Evolutionary conservation across 30 jellyfish, hydroid and myxozoan species (phyloP), one percentile per base, ranked within the genome.

Genomic region (Calvadosia cruxmelitensis): DNA sequence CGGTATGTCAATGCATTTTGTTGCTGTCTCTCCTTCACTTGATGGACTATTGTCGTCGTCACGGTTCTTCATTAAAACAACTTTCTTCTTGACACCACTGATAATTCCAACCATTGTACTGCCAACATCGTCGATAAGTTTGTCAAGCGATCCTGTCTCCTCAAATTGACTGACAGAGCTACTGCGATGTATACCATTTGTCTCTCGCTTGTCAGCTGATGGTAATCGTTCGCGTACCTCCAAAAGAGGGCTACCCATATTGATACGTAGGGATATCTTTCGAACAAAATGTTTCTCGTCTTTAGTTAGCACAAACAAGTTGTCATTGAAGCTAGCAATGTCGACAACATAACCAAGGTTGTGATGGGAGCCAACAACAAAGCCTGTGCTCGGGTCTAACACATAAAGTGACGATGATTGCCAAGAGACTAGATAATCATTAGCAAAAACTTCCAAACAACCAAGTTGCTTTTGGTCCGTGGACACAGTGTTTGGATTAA

Each of bases 381-480:
- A 68, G 51, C 99, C 99, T 66, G 78, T 66, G 27, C 57, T 72
- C 0, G 99, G 99, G 34, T 91, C 99, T 3, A 91, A 52, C 12
- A 82, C 94, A 94, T 94, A 91, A 27, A 91, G 69, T 52, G 93
- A 82, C 25, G 99, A 75, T 10, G 95, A 93, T 73, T 91, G 99
- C 94, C 94, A 91, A 0, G 99, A 71, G 3, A 82, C 77, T 26
- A 91, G 66, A 66, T 36, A 91, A 50, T 76, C 62, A 24, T 68
- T 82, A 12, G 78, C 69, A 23, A 82, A 84, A 2, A 74, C 88
- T 13, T 63, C 51, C 1, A 91, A 48, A 2, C 93, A 69, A 5
- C 99, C 99, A 64, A 91, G 83, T 64, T 91, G 99, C 42, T 66
- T 78, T 34, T 86, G 95, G 3, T 91, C 99, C 5, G 50, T 42